Evolutionary conservation across 2,797 vertebrate genomes (phyloP).

Genomic region (Acipenser ruthenus): DNA sequence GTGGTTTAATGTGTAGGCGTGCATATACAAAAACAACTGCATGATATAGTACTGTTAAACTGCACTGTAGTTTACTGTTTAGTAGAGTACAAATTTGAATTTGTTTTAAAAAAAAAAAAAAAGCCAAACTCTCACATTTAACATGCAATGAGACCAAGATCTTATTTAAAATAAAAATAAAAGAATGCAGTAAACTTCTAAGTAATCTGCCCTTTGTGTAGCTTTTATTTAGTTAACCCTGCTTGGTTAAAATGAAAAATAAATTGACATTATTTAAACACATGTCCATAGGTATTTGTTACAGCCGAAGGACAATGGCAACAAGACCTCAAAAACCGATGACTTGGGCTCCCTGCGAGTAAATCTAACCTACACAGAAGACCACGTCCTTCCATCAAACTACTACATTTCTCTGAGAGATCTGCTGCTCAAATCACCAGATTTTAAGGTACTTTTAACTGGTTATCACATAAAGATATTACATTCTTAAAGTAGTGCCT

Average conservation of each 20-base stretch:
- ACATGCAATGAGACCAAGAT: not conserved
- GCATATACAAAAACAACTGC: conserved; percentile 33
- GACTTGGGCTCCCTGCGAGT: conserved; percentile 87
- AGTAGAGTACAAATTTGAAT: conserved; percentile 18
- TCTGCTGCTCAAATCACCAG: conserved; percentile 88
- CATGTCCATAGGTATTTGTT: conserved; percentile 79
- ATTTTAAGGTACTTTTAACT: conserved; percentile 71
- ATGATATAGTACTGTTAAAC: conserved; percentile 41
- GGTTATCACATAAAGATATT: too few relatives aligned
- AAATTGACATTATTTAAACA: too few relatives aligned
- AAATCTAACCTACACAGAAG: conserved; percentile 91
- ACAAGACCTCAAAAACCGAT: conserved; percentile 81
- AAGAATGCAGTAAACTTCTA: too few relatives aligned
- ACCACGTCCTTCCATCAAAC: conserved; percentile 84
- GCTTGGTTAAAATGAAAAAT: too few relatives aligned
- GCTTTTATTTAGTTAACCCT: too few relatives aligned
- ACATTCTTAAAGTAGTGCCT: not conserved
- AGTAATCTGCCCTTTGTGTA: not conserved
- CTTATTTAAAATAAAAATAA: conserved; percentile 14
- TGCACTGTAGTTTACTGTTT: conserved; percentile 34
- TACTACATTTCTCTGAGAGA: conserved; percentile 78
- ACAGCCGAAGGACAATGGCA: conserved; percentile 89
- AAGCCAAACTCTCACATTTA: not conserved
- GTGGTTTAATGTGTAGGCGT: conserved; percentile 50
- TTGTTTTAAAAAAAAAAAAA: not conserved